Evolutionary conservation across 2,113 vertebrate genomes (phyloP), one percentile per base, ranked within the genome.

Genomic region (Nothoprocta pentlandii): DNA sequence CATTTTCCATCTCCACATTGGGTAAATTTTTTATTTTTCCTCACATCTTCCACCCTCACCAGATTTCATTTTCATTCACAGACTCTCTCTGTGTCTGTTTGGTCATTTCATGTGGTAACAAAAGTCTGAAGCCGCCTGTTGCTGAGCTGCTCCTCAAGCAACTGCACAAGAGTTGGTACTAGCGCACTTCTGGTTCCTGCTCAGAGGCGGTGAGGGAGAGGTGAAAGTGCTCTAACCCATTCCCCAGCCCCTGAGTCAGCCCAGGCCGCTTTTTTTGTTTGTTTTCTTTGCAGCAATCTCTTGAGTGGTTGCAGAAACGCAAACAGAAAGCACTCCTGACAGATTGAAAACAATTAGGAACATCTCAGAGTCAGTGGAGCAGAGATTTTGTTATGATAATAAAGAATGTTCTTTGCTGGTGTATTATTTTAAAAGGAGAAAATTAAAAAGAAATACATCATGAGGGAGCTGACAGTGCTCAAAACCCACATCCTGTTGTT

Each of bases 401-500:
- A 96, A 96, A 93, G 93, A 96, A 96, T 92, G 94, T 96, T 95
- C 92, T 95, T 95, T 92, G 88, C 95, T 95, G 90, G 92, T 89
- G 88, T 97, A 96, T 97, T 96, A 97, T 97, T 97, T 95, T 97
- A 93, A 96, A 97, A 94, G 77, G 67, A 97, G 92, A 97, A 97
- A 96, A 97, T 96, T 95, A 97, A 96, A 92, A 96, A 96, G 96
- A 96, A 95, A 97, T 97, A 95, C 69, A 97, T 96, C 96, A 96
- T 74, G 90, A 95, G 96, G 94, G 90, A 97, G 94, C 95, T 96
- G 94, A 97, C 95, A 96, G 96, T 89, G 92, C 94, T 96, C 83
- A 87, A 96, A 97, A 98, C 94, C 98, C 98, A 98, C 98, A 98
- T 98, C 97, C 98, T 98, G 98, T 98, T 98, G 97, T 97, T 96